A percentile compares a stretch with the other conserved stretches of the same genome.
Evolutionary conservation across 2,113 vertebrate species (phyloP).

Genomic region (Isichthys henryi): DNA sequence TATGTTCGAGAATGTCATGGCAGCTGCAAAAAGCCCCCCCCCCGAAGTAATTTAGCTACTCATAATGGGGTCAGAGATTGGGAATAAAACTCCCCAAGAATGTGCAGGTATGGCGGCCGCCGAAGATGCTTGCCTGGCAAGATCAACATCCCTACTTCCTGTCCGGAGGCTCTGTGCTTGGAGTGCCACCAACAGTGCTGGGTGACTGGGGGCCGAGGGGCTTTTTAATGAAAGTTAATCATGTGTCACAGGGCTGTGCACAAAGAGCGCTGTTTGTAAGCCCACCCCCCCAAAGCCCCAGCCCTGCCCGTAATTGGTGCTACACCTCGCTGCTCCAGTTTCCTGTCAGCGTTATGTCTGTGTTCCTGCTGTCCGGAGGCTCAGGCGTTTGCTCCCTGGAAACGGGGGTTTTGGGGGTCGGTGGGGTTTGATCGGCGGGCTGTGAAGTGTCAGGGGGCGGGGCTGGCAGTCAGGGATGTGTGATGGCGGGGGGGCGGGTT

Average conservation of each 20-base stretch:
- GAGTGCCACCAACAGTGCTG: slow-evolving; percentile 47
- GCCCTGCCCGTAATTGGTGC: slow-evolving; percentile 51
- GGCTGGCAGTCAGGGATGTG: slow-evolving; percentile 54
- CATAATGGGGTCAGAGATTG: slow-evolving; percentile 40
- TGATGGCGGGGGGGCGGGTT: slow-evolving; percentile 27
- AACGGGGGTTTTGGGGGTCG: slow-evolving; percentile 50
- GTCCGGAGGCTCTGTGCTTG: slow-evolving; percentile 15
- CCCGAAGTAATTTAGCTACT: slow-evolving; percentile 47
- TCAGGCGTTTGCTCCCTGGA: slow-evolving; percentile 61
- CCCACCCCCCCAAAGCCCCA: slow-evolving; percentile 51
- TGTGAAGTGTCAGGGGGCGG: slow-evolving; percentile 56
- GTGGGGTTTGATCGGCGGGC: slow-evolving; percentile 69
- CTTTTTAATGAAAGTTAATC: slow-evolving; percentile 66
- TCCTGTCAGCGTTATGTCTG: slow-evolving; percentile 71
- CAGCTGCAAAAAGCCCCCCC: slow-evolving; percentile 41
- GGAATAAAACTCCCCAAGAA: slow-evolving; percentile 45
- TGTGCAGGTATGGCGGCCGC: slow-evolving; percentile 36
- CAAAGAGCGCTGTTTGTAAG: slow-evolving; percentile 63
- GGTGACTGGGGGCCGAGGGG: slow-evolving; percentile 43
- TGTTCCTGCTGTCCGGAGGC: slow-evolving; percentile 59
- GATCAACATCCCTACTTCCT: not conserved
- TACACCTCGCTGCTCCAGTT: slow-evolving; percentile 68
- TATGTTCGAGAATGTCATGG: slow-evolving; percentile 29
- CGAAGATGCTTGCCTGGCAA: not conserved
- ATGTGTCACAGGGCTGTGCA: slow-evolving; percentile 61